Evolutionary conservation across 1,140 invertebrate species (phyloP), one percentile per base, ranked within the genome.

Genomic region (Cotesia typhae): DNA sequence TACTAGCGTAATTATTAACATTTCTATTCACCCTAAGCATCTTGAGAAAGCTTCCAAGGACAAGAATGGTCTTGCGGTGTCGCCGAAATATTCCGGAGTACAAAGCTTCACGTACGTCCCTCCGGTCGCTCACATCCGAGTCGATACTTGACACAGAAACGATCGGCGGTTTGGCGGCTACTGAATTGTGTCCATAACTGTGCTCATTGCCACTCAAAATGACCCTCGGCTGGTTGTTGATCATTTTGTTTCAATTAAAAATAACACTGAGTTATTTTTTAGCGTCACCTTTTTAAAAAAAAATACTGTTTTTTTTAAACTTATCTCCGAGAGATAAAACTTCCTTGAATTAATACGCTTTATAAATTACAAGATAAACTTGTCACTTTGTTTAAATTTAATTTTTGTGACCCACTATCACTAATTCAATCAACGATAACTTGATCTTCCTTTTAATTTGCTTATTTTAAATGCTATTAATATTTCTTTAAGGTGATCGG

Each of bases 1-100:
- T 94, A 41, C 92, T 93, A 84, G 93, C 92, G 75, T 94, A 94
- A 82, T 93, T 93, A 75, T 92, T 93, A 80, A 86, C 82, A 73
- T 93, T 93, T 85, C 92, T 92, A 83, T 87, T 86, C 83, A 91
- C 92, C 83, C 90, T 91, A 74, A 94, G 85, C 92, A 94, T 94
- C 71, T 93, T 90, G 53, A 94, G 88, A 81, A 94, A 94, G 65
- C 92, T 94, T 41, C 92, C 92, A 65, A 94, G 88, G 47, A 93
- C 92, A 80, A 94, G 91, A 80, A 94, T 94, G 20, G 92, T 93
- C 81, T 92, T 89, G 66, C 92, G 89, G 84, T 94, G 92, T 74
- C 92, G 90, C 85, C 93, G 90, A 83, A 94, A 93, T 75, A 94
- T 94, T 78, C 93, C 93, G 81, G 93, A 92, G 80, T 94, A 94